Percentiles rank a stretch among this genome's conserved stretches.
These are phyloP conservation scores for Sicus ferrugineus DNA, from an alignment of 2,888 invertebrate species.

Conservation along the genomic window DNA sequence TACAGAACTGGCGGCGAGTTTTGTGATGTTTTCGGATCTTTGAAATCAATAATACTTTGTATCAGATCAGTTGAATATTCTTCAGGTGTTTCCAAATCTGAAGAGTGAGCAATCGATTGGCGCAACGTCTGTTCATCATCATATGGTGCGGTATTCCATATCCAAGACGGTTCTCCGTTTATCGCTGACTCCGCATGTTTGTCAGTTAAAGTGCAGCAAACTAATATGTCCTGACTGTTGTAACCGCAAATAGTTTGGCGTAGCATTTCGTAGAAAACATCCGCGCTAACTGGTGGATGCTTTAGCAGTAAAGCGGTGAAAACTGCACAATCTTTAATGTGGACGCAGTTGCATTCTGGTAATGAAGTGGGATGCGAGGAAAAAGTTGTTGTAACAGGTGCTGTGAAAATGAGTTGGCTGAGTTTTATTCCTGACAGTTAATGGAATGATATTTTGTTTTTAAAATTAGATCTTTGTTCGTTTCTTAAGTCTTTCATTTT, in stretches of 20 bases:
- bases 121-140: constrained; percentile 32
- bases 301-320: constrained; percentile 48
- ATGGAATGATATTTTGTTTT: too few relatives aligned
- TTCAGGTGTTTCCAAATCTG: constrained; percentile 53
- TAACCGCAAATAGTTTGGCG: constrained; percentile 37
- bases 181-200: background rate
- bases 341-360: constrained; percentile 54
- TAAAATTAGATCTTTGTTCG: too few relatives aligned
- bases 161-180: constrained; percentile 50
- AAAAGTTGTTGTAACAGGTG: background rate
- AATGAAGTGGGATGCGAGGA: constrained; percentile 7
- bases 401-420: too few relatives aligned
- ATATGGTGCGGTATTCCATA: constrained; percentile 50
- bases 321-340: constrained; percentile 52
- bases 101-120: constrained; percentile 52
- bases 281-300: background rate
- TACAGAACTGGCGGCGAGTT: constrained; percentile 58
- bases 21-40: constrained; percentile 53
- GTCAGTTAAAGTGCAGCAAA: background rate
- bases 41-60: constrained; percentile 52
- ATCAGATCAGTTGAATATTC: constrained; percentile 45
- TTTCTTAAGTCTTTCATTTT: too few relatives aligned
- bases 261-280: constrained; percentile 24
- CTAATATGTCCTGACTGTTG: background rate
- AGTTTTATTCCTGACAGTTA: too few relatives aligned